Evolutionary conservation across 2,888 invertebrate species (phyloP), one percentile per base, ranked within the genome.

Genomic region (Caenorhabditis zanzibari): DNA sequence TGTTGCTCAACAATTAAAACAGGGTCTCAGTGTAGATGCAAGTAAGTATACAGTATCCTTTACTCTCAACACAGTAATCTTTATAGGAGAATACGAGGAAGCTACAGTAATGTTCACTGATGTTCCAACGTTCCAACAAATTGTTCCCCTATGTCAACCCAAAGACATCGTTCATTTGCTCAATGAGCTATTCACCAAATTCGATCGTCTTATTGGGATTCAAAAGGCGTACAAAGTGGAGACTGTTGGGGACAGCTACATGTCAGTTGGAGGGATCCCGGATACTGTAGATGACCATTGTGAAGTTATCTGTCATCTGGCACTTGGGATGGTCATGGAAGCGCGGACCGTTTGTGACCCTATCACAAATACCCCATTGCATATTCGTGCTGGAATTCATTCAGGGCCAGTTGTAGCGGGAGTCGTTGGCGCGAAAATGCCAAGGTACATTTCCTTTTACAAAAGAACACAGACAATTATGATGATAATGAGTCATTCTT

Each of bases 21-120:
- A 90, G n/a, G 93, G 93, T 28, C 81, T 88, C n/a, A 87, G 84
- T 22, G 93, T 93, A 2, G 91, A 92, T 79, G 90, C 91, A 2
- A 80, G 90, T 89, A n/a, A 77, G 86, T 54, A 19, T 47, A 19
- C 10, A n/a, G 19, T 32, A 7, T 6, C 4, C 7, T 6, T 32
- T 32, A 38, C 12, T 12, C 38, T 10, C 6, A 38, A 2, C 2
- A 12, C 12, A 2, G 5, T 38, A 12, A 52, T 35, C 54, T 28
- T 47, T 63, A 35, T 58, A 90, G 90, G 88, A 52, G 90, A 90
- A 63, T 90, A 90, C 56, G 87, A 88, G n/a, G 87, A 89, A 63
- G 92, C 91, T 2, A 92, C 92, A 2, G 91, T 92, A 19, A 89
- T 93, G 85, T 93, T 93, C 88, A 90, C 92, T 49, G 93, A 93